Evolutionary conservation across 2,888 invertebrate genomes (phyloP).

Genomic region (Xylota segnis): DNA sequence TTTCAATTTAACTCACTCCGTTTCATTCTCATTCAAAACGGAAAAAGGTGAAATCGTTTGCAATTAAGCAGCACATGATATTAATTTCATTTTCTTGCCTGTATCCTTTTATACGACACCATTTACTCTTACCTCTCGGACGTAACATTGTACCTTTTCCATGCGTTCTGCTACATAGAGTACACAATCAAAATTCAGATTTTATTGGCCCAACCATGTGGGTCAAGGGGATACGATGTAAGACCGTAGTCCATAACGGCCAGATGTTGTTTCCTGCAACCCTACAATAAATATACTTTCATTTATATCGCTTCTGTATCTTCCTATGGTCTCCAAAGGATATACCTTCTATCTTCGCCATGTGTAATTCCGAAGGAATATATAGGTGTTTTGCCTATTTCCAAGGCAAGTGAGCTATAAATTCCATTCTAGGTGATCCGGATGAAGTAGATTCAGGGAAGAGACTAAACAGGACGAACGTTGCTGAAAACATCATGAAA

Average conservation of each 20-base stretch:
- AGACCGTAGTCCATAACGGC: conserved; percentile 71
- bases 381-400: conserved; percentile 43
- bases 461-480: conserved; percentile 21
- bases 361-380: conserved; percentile 40
- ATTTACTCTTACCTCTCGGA: conserved; percentile 53
- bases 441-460: conserved; percentile 41
- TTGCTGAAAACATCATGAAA: conserved; percentile 62
- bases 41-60: conserved; percentile 64
- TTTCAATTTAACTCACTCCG: conserved; percentile 18
- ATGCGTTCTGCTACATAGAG: conserved; percentile 40
- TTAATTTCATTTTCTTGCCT: conserved; percentile 62
- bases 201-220: conserved; percentile 68
- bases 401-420: conserved; percentile 64
- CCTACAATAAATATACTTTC: conserved; percentile 67
- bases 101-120: conserved; percentile 30
- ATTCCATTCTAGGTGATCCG: conserved; percentile 71
- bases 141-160: conserved; percentile 44
- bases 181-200: conserved; percentile 76
- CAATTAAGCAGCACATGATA: conserved; percentile 68
- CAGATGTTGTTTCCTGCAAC: conserved; percentile 76
- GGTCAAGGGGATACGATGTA: conserved; percentile 68
- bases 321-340: conserved; percentile 38
- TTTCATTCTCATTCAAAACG: neutral
- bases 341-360: conserved; percentile 35
- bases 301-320: conserved; percentile 53